Conservation (phyloP, 2,888 invertebrate genomes). For the Noctua janthe region DNA sequence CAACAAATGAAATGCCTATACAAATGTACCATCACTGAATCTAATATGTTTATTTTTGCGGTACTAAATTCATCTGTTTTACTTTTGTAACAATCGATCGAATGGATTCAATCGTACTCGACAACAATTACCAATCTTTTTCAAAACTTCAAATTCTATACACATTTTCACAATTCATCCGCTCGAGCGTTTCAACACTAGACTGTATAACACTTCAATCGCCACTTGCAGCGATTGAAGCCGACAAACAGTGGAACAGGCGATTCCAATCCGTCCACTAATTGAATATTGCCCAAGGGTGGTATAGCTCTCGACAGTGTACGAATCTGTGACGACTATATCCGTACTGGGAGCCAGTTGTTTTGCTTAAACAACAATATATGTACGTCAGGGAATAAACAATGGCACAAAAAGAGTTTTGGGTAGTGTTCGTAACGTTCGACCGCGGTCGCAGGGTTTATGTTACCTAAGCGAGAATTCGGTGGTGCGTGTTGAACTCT, state of each 20-base stretch:
- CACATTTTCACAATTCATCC: constrained; percentile 50
- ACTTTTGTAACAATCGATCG: background rate
- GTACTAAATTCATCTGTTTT: background rate
- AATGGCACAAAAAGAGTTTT: constrained; percentile 63
- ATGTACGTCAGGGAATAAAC: constrained; percentile 72
- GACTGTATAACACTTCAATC: constrained; percentile 56
- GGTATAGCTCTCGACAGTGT: constrained; percentile 74
- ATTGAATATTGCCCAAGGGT: constrained; percentile 79
- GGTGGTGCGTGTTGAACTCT: constrained; percentile 19
- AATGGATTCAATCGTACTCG: background rate
- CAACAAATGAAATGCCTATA: background rate
- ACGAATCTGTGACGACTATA: constrained; percentile 73
- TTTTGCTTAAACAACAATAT: constrained; percentile 80
- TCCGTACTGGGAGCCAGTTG: constrained; percentile 76
- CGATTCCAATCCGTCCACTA: constrained; percentile 68
- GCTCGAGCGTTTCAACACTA: constrained; percentile 41
- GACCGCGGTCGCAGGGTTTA: constrained; percentile 29
- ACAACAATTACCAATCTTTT: constrained; percentile 29
- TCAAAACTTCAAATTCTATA: constrained; percentile 39
- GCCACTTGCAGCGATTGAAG: constrained; percentile 66
- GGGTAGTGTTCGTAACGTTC: constrained; percentile 45
- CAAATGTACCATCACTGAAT: background rate
- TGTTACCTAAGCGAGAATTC: constrained; percentile 42
- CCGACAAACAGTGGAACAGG: constrained; percentile 60
- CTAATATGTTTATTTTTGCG: background rate